Evolutionary conservation across 2,113 vertebrate species (phyloP).

Genomic region (Tragelaphus scriptus): DNA sequence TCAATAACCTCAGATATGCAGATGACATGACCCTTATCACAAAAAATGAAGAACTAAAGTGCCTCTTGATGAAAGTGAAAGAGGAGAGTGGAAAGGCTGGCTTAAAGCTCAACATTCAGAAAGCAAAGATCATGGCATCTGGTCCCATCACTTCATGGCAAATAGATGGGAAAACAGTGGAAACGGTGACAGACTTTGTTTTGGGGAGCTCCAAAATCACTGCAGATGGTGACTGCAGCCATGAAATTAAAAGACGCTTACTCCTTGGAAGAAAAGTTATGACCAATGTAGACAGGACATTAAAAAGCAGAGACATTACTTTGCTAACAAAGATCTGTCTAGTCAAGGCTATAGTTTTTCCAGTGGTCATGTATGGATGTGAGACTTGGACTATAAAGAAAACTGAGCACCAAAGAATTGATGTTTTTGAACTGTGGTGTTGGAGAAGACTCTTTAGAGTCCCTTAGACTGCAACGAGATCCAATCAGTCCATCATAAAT

Average conservation of each 20-base stretch:
- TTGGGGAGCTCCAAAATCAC: neutral
- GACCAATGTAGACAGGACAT: fast-evolving
- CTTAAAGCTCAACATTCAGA: neutral
- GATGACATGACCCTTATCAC: neutral
- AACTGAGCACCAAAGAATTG: neutral
- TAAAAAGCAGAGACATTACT: neutral
- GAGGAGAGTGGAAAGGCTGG: neutral
- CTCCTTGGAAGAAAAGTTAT: neutral
- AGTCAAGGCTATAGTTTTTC: neutral
- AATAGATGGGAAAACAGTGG: neutral
- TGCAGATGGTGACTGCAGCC: neutral
- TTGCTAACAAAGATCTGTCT: neutral
- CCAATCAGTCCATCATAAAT: neutral
- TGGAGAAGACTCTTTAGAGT: neutral
- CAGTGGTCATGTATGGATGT: neutral
- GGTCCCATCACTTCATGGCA: neutral
- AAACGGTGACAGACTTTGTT: neutral
- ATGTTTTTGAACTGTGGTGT: neutral
- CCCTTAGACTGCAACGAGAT: neutral
- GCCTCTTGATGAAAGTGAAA: neutral
- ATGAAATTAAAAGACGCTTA: neutral
- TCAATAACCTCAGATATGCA: neutral
- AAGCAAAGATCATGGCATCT: neutral
- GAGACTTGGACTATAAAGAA: neutral
- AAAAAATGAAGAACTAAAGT: neutral